A percentile compares a stretch with the other conserved stretches of the same genome.
phyloP scores from a whole-genome alignment of 2,113 vertebrate species.

The Cheilinus undulatus region DNA sequence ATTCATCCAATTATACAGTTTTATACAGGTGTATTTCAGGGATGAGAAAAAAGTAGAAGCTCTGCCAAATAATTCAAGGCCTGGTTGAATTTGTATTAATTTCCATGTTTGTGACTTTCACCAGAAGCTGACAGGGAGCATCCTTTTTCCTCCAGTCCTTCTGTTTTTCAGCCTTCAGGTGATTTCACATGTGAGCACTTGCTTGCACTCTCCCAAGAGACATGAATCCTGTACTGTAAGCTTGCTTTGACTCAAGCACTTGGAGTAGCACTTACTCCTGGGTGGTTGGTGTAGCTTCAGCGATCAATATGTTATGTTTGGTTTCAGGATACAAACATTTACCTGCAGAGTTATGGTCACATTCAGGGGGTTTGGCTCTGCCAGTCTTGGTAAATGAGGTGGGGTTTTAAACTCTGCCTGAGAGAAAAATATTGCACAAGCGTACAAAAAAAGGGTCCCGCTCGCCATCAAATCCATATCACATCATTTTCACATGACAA shows the following conservation, averaged over 20 bases:
- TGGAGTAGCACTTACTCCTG: slow-evolving; percentile 19
- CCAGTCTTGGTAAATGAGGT: slow-evolving; percentile 13
- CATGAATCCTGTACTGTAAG: slow-evolving; percentile 32
- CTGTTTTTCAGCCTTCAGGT: neutral
- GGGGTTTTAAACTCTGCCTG: slow-evolving; percentile 2
- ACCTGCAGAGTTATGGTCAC: slow-evolving; percentile 20
- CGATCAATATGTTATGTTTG: slow-evolving; percentile 53
- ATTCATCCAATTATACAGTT: slow-evolving; percentile 8
- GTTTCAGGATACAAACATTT: slow-evolving; percentile 29
- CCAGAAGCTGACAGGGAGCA: neutral
- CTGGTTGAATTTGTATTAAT: slow-evolving; percentile 18
- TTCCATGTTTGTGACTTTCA: slow-evolving; percentile 25
- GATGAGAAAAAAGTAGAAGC: slow-evolving; percentile 9
- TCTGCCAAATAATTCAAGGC: neutral
- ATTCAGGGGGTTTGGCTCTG: slow-evolving; percentile 8
- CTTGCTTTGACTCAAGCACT: slow-evolving; percentile 14
- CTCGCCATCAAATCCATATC: slow-evolving; percentile 41
- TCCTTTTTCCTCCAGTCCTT: neutral
- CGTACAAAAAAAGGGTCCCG: slow-evolving; percentile 16
- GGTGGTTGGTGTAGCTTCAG: slow-evolving; percentile 8
- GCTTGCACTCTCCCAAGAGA: slow-evolving; percentile 21
- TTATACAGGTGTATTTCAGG: neutral
- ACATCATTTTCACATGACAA: slow-evolving; percentile 34
- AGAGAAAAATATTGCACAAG: slow-evolving; percentile 15
- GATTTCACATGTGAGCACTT: slow-evolving; percentile 26